Base-by-base conservation (phyloP, 2,888 invertebrate species). In the Chalcosyrphus nemorum region DNA sequence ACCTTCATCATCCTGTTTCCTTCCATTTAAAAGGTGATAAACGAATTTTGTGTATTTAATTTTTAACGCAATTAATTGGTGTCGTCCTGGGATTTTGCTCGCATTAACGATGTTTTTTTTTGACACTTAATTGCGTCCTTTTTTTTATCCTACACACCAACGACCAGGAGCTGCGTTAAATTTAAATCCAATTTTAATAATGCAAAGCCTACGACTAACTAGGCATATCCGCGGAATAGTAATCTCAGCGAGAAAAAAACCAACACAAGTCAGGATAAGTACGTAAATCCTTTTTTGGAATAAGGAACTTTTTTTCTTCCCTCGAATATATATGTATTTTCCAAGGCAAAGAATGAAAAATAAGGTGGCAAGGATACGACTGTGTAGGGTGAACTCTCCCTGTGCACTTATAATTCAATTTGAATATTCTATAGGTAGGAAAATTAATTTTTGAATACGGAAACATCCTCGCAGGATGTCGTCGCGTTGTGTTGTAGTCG, bases 381-480 rank as follows among this genome's bases (percentile, higher is more conserved):
- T 56, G 13, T 2, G 35, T 15, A 65, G 13, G 6, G 38, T n/a
- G 56, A 19, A 24, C 29, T 21, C 11, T 11, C 13, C 21, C 9
- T 56, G 56, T 68, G 74, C 61, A 32, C 61, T 63, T 75, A 75
- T 68, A 81, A 81, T 81, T 81, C 56, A 63, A 81, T 70, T 75
- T 75, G 56, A 81, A 81, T 81, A 81, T 75, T 81, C 70, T 43
- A 63, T 70, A 75, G 68, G 56, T 32, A 17, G 50, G 50, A n/a
- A 75, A 75, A 81, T 81, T 81, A 81, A 81, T 75, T 81, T 81
- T 70, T 81, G 81, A 81, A 75, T 75, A 81, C 43, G 17, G 35
- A 81, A 75, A 43, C 56, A 77, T 56, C 29, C 29, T 68, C 21
- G 27, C 66, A 66, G 57, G 65, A 65, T 72, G 65, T 65, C 57